Evolutionary conservation across 2,888 invertebrate genomes (phyloP).

Genomic region (Tetragnatha montana): DNA sequence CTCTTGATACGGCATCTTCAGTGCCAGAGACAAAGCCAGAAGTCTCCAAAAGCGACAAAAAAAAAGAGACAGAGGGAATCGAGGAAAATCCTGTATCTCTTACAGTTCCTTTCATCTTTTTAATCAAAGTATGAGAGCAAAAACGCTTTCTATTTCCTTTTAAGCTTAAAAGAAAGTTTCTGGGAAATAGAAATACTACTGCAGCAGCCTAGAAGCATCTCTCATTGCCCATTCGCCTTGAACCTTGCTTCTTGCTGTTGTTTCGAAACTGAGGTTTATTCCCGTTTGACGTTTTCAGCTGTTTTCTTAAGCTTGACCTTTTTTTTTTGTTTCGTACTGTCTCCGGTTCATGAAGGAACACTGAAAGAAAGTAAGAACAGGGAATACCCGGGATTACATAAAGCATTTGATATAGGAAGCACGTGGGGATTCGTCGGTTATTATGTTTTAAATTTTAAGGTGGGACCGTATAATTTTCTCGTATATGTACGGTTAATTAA

Average conservation of each 20-base stretch:
- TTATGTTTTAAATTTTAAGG: not conserved
- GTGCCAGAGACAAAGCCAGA: not conserved
- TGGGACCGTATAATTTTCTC: too few relatives aligned
- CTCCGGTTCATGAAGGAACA: not conserved
- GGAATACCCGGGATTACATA: not conserved
- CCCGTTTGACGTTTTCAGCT: conserved; percentile 10
- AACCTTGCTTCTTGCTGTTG: not conserved
- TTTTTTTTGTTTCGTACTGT: not conserved
- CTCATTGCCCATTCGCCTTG: conserved; percentile 27
- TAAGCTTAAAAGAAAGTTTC: conserved; percentile 28
- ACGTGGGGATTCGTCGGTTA: not conserved
- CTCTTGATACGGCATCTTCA: not conserved
- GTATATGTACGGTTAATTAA: too few relatives aligned
- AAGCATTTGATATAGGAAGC: not conserved
- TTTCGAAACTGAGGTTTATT: not conserved
- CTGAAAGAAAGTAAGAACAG: not conserved
- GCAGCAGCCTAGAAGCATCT: conserved; percentile 3
- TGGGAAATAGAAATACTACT: conserved; percentile 12
- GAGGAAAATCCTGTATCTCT: conserved; percentile 23
- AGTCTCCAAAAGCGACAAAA: not conserved
- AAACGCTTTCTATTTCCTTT: conserved; percentile 55
- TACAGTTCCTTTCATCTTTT: conserved; percentile 35
- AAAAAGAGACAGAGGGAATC: not conserved
- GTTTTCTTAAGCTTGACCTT: conserved; percentile 20
- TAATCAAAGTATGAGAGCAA: conserved; percentile 45